These are phyloP conservation scores for Eulemur mongoz DNA, from an alignment of 2,797 vertebrate genomes.

Conservation along the genomic window DNA sequence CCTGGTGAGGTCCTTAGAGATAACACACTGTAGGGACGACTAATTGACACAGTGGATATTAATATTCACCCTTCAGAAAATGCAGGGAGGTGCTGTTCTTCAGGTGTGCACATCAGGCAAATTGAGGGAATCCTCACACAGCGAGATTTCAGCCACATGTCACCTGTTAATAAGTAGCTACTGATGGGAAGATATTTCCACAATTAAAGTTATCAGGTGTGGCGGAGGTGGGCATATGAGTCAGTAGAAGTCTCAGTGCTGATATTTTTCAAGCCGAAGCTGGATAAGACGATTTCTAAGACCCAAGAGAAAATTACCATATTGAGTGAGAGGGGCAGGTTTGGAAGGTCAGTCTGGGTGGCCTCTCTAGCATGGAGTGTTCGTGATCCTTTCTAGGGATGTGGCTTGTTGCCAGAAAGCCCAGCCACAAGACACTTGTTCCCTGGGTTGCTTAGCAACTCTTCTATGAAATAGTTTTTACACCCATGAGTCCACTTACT, in stretches of 20 bases:
- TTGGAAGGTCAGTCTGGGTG: neutral
- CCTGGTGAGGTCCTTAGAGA: neutral
- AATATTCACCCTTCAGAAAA: neutral
- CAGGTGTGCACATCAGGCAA: too few species aligned
- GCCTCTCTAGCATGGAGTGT: fast-evolving
- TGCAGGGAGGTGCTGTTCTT: neutral
- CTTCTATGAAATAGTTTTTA: neutral
- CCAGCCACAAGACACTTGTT: neutral
- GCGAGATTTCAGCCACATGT: neutral
- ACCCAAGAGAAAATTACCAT: neutral
- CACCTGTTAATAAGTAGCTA: neutral
- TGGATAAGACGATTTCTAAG: neutral
- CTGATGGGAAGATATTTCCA: neutral
- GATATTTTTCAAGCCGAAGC: neutral
- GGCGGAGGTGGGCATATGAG: too few species aligned
- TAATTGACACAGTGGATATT: neutral
- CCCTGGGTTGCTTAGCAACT: neutral
- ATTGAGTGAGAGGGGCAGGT: too few species aligned
- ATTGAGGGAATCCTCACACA: neutral
- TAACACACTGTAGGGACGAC: neutral
- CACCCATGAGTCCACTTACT: neutral
- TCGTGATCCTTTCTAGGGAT: neutral
- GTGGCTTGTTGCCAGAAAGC: neutral
- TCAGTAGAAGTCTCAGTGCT: neutral
- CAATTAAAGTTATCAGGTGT: neutral